These are phyloP conservation scores for Gasteruption jaculator DNA, from an alignment of 2,888 invertebrate genomes.

Conservation along the genomic window DNA sequence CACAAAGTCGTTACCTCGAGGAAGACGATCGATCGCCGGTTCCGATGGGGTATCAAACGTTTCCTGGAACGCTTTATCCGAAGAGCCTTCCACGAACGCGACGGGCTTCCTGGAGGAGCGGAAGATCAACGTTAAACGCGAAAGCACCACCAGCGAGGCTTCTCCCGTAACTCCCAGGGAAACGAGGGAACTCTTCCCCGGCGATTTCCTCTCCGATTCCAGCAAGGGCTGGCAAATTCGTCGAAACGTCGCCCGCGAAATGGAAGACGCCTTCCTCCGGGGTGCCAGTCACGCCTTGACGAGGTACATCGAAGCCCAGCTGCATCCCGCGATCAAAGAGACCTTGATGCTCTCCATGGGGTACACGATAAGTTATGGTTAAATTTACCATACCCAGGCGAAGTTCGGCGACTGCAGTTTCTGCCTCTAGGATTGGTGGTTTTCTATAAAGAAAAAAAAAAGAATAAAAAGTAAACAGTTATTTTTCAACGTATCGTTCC, in stretches of 20 bases:
- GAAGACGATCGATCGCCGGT: constrained; percentile 21
- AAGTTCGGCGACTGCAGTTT: too few relatives aligned
- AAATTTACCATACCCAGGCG: too few relatives aligned
- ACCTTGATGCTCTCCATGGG: constrained; percentile 85
- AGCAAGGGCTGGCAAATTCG: constrained; percentile 40
- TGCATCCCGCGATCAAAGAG: constrained; percentile 81
- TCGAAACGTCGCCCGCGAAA: constrained; percentile 70
- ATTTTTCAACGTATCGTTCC: too few relatives aligned
- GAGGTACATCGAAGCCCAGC: constrained; percentile 77
- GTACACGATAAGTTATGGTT: constrained; percentile 81
- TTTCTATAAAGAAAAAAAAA: too few relatives aligned
- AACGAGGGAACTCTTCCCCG: constrained; percentile 28
- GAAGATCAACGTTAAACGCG: constrained; percentile 21
- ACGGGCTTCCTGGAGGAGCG: constrained; percentile 5
- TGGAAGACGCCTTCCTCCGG: constrained; percentile 80
- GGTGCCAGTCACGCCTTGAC: constrained; percentile 78
- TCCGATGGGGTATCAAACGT: too few relatives aligned
- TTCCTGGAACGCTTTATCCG: constrained; percentile 5
- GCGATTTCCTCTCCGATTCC: constrained; percentile 25
- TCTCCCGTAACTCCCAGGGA: constrained; percentile 22
- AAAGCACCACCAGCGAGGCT: constrained; percentile 5
- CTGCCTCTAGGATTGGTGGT: too few relatives aligned
- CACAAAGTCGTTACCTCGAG: constrained; percentile 30
- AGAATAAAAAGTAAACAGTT: too few relatives aligned
- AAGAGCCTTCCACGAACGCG: not conserved